Percentiles rank a stretch among this genome's conserved stretches.
Evolutionary conservation across 1,140 invertebrate species (phyloP).

Genomic region (Diorhabda carinulata): DNA sequence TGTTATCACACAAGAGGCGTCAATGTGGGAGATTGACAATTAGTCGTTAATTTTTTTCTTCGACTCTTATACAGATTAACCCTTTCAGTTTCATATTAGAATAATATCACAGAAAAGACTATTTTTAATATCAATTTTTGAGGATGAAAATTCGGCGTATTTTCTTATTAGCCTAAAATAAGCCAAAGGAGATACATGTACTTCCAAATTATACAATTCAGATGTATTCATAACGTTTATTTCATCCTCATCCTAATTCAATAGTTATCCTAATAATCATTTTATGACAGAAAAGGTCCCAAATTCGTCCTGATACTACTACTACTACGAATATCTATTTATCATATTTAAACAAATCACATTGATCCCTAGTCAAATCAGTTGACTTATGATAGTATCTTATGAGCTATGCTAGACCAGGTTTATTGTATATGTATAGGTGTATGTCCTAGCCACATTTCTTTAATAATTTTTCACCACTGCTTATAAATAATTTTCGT

Average conservation of each 20-base stretch:
- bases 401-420: neutral
- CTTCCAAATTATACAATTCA: too few species aligned
- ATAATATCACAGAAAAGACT: neutral
- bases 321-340: neutral
- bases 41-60: too few species aligned
- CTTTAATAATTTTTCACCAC: too few species aligned
- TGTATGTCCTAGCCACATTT: neutral
- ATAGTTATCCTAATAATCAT: slow-evolving; percentile 4
- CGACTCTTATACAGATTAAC: neutral
- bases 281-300: neutral
- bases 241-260: too few species aligned
- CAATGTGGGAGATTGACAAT: too few species aligned
- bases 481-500: too few species aligned
- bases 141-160: too few species aligned
- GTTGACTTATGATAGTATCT: neutral
- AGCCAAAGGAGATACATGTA: too few species aligned
- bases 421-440: neutral
- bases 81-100: neutral
- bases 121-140: too few species aligned
- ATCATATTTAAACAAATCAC: neutral
- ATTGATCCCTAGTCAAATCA: neutral
- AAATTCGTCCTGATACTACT: neutral
- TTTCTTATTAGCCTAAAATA: too few species aligned
- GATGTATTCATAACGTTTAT: too few species aligned
- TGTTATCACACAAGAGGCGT: too few species aligned